phyloP scores from a whole-genome alignment of 2,113 vertebrate genomes.

The Sinocyclocheilus anshuiensis region DNA sequence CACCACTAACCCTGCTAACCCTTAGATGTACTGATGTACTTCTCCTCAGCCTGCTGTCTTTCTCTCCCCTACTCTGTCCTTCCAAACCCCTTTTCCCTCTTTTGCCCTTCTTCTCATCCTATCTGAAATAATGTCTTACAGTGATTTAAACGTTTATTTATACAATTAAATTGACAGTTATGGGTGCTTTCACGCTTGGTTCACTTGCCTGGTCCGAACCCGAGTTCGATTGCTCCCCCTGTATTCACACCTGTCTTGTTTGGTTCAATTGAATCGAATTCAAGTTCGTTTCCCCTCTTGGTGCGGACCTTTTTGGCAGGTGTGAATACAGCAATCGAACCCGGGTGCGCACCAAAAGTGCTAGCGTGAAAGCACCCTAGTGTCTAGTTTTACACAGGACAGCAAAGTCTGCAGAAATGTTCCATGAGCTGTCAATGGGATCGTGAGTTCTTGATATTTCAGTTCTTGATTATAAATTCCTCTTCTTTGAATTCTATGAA shows the following conservation, averaged over 20 bases:
- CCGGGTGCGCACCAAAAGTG: no score
- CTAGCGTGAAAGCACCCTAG: no score
- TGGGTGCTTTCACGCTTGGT: no score
- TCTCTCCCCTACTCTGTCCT: background rate
- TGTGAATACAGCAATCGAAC: no score
- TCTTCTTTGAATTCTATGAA: background rate
- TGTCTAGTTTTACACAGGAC: background rate
- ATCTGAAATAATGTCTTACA: background rate
- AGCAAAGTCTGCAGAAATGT: background rate
- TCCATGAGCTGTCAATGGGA: background rate
- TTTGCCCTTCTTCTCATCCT: background rate
- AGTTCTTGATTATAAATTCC: background rate
- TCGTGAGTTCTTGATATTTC: background rate
- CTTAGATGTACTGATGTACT: conserved; percentile 40
- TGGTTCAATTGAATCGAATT: no score
- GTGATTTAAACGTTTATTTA: background rate
- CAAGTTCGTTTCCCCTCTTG: no score
- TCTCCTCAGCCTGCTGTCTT: conserved; percentile 28
- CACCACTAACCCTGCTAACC: conserved; percentile 65
- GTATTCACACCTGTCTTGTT: no score
- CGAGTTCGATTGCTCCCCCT: no score
- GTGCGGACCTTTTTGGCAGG: no score
- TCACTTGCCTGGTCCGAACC: no score
- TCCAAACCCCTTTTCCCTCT: background rate
- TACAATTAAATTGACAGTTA: background rate